Evolutionary conservation across 2,113 vertebrate species (phyloP), one percentile per base, ranked within the genome.

Genomic region (Cyanoramphus novaezelandiae): DNA sequence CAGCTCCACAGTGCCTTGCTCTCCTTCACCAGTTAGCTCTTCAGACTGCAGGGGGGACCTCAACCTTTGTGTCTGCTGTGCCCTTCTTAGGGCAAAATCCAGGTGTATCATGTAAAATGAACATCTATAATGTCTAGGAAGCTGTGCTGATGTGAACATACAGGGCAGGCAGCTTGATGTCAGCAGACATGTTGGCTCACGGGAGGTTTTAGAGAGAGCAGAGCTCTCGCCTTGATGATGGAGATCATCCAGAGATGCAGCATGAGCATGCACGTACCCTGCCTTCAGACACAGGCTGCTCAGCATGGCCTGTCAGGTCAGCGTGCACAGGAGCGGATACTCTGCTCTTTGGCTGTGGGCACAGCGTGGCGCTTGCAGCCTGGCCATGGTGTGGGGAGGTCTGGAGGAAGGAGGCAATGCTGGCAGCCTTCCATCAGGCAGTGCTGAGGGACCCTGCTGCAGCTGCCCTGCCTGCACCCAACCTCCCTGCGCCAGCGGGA

Each of bases 1-100:
- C 24, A 60, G 39, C 28, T 63, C 49, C 6, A 4, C 6, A 31
- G 33, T 0, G 1, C 24, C 17, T 39, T 0, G 0, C 28, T 46
- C 55, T 62, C 46, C 17, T 44, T 37, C 24, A 39, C 16, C 11
- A 46, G 52, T 15, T 60, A 57, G 20, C 5, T 85, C 44, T 74
- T 28, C 43, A 72, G 52, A 17, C 31, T 60, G 13, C 31, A 49
- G 49, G 28, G 67, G 31, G 55, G 43, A 71, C 57, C 21, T 35
- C 47, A 63, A 49, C n/a, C n/a, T 50, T 57, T 44, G 31, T 31
- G 41, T 27, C 31, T 68, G 59, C 46, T 68, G 7, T 18, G 37
- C 53, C 53, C 69, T 28, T 17, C 52, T 33, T 19, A 31, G 75
- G 17, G 49, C 63, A 86, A 76, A 80, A 27, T 7, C 31, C 37